A percentile compares a stretch with the other conserved stretches of the same genome.
Evolutionary conservation across 1,140 invertebrate species (phyloP).

Genomic region (Popillia japonica): DNA sequence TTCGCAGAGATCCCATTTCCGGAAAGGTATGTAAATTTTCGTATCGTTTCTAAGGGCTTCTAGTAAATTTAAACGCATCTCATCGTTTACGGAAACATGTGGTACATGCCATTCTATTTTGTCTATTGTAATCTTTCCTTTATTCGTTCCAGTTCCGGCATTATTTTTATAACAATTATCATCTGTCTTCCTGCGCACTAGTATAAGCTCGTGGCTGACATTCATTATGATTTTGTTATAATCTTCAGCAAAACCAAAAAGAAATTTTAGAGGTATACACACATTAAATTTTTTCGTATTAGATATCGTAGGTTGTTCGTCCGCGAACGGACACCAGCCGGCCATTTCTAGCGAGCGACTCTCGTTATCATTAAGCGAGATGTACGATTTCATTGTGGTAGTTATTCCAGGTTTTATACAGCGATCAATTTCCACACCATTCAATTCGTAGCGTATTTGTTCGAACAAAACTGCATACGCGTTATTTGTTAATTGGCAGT

Average conservation of each 20-base stretch:
- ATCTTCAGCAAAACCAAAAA: constrained; percentile 46
- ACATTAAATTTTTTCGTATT: not conserved
- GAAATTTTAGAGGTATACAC: constrained; percentile 41
- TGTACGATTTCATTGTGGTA: constrained; percentile 43
- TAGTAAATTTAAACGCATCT: constrained; percentile 37
- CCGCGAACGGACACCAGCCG: constrained; percentile 47
- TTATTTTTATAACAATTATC: constrained; percentile 25
- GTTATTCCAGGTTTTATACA: constrained; percentile 27
- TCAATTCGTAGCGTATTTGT: constrained; percentile 34
- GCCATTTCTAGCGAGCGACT: constrained; percentile 49
- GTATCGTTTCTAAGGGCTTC: constrained; percentile 39
- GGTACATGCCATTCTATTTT: constrained; percentile 46
- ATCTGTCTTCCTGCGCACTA: constrained; percentile 39
- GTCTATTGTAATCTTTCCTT: constrained; percentile 9
- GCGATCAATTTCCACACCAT: constrained; percentile 28
- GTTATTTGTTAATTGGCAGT: constrained; percentile 32
- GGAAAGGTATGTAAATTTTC: constrained; percentile 39
- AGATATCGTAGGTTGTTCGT: not conserved
- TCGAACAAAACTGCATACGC: constrained; percentile 22
- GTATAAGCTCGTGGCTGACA: constrained; percentile 44
- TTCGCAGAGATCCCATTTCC: constrained; percentile 44
- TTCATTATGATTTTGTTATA: constrained; percentile 44
- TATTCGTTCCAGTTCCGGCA: not conserved
- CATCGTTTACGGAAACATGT: constrained; percentile 41
- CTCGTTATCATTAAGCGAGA: constrained; percentile 50